A percentile compares a stretch with the other conserved stretches of the same genome.
phyloP scores from a whole-genome alignment of 2,888 invertebrate genomes.

The Cataglyphis albicans region DNA sequence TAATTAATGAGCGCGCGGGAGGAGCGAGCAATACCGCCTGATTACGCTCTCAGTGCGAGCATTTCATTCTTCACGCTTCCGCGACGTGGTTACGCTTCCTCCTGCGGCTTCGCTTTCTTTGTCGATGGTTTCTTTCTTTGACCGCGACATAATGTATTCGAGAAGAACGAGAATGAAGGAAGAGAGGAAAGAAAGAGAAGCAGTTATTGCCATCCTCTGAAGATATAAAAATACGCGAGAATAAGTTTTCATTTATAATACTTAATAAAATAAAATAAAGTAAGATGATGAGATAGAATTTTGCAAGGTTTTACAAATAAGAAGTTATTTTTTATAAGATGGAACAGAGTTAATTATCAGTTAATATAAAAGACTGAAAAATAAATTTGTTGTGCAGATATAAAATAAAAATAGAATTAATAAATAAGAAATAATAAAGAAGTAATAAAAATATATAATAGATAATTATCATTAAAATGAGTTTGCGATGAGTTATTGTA shows the following conservation, averaged over 20 bases:
- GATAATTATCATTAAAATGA: slow-evolving; percentile 4
- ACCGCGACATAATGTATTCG: slow-evolving; percentile 49
- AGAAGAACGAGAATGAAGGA: neutral
- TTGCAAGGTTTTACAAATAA: neutral
- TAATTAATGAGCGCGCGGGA: slow-evolving; percentile 77
- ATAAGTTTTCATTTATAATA: slow-evolving; percentile 1
- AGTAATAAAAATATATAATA: neutral
- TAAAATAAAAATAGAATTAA: neutral
- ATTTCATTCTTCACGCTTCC: slow-evolving; percentile 73
- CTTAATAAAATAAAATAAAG: neutral
- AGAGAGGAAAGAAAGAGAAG: slow-evolving; percentile 12
- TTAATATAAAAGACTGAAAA: neutral
- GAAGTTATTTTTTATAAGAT: neutral
- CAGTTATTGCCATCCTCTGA: slow-evolving; percentile 15
- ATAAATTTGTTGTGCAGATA: neutral
- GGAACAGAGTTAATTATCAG: neutral
- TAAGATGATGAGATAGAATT: neutral
- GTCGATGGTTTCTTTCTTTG: slow-evolving; percentile 57
- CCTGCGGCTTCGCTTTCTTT: slow-evolving; percentile 56
- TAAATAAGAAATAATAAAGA: neutral
- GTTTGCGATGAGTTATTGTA: neutral
- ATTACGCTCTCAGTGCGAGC: slow-evolving; percentile 69
- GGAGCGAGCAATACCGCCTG: slow-evolving; percentile 61
- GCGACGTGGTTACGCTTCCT: slow-evolving; percentile 56
- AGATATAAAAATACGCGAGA: slow-evolving; percentile 10